phyloP scores from a whole-genome alignment of 2,888 invertebrate genomes.

The Macropis europaea region DNA sequence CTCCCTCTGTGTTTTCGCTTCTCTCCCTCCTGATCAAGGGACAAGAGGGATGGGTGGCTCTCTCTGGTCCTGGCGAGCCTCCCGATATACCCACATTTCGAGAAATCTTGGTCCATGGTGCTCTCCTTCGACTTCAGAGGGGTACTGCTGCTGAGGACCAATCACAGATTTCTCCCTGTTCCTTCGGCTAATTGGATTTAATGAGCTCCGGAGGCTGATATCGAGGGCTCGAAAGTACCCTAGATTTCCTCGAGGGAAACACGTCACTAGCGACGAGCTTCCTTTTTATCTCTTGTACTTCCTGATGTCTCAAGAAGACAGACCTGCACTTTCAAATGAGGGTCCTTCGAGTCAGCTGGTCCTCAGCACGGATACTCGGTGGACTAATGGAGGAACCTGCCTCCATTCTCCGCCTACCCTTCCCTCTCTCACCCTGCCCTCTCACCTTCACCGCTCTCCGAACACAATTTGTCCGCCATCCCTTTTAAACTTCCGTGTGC shows the following conservation, averaged over 20 bases:
- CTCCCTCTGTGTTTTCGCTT: slow-evolving; percentile 36
- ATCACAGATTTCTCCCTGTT: neutral
- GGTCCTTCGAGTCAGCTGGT: too few species aligned
- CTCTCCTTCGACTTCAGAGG: too few species aligned
- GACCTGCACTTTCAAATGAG: too few species aligned
- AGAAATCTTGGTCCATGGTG: slow-evolving; percentile 20
- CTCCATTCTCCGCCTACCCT: neutral
- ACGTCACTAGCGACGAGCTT: too few species aligned
- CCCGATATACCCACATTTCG: neutral
- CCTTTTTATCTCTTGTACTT: too few species aligned
- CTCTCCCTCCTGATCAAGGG: slow-evolving; percentile 31
- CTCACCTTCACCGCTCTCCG: slow-evolving; percentile 15
- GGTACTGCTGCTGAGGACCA: too few species aligned
- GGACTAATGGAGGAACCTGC: neutral
- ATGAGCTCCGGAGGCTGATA: neutral
- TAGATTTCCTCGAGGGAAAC: too few species aligned
- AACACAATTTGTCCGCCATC: neutral
- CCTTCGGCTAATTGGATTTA: neutral
- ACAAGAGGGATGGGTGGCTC: slow-evolving; percentile 15
- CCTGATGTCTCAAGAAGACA: too few species aligned
- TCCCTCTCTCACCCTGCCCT: slow-evolving; percentile 16
- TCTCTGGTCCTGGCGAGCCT: slow-evolving; percentile 34
- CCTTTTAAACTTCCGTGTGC: slow-evolving; percentile 15
- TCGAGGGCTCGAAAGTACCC: neutral
- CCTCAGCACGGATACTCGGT: too few species aligned